Conservation (phyloP, 2,797 vertebrate genomes). For the Gephyroberyx darwinii region DNA sequence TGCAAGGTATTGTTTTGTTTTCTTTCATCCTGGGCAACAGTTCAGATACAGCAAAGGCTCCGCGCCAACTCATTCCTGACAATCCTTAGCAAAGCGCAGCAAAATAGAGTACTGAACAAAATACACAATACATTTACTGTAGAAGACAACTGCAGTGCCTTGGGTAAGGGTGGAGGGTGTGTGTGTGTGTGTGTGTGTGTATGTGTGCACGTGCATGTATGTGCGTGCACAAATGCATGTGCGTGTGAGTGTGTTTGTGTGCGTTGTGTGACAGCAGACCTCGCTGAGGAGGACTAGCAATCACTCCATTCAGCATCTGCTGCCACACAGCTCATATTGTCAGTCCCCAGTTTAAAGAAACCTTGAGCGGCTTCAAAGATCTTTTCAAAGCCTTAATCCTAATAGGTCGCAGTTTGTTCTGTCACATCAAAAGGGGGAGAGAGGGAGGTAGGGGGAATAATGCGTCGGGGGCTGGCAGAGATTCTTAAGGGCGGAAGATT, state of each 20-base stretch:
- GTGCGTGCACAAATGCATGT: slow-evolving; percentile 8
- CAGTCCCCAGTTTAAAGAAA: slow-evolving; percentile 87
- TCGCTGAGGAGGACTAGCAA: slow-evolving; percentile 82
- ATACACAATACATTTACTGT: slow-evolving; percentile 64
- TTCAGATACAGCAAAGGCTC: slow-evolving; percentile 70
- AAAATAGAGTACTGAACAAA: slow-evolving; percentile 44
- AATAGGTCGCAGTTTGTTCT: slow-evolving; percentile 90
- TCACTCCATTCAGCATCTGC: slow-evolving; percentile 86
- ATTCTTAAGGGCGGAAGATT: slow-evolving; percentile 88
- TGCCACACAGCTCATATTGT: slow-evolving; percentile 88
- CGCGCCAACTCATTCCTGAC: slow-evolving; percentile 62
- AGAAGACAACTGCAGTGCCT: slow-evolving; percentile 63
- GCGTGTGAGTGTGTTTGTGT: slow-evolving; percentile 51
- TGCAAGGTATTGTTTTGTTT: slow-evolving; percentile 69
- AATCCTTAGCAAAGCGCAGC: slow-evolving; percentile 45
- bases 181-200: slow-evolving; percentile 14
- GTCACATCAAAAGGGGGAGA: slow-evolving; percentile 86
- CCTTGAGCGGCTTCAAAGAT: slow-evolving; percentile 89
- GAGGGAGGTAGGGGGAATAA: slow-evolving; percentile 82
- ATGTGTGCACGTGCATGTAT: slow-evolving; percentile 12
- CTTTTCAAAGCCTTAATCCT: slow-evolving; percentile 91
- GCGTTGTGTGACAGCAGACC: slow-evolving; percentile 78
- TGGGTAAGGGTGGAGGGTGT: slow-evolving; percentile 51
- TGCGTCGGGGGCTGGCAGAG: slow-evolving; percentile 82
- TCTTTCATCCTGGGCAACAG: slow-evolving; percentile 67